These are phyloP conservation scores for Aethina tumida DNA, from an alignment of 1,140 invertebrate species.

Conservation along the genomic window DNA sequence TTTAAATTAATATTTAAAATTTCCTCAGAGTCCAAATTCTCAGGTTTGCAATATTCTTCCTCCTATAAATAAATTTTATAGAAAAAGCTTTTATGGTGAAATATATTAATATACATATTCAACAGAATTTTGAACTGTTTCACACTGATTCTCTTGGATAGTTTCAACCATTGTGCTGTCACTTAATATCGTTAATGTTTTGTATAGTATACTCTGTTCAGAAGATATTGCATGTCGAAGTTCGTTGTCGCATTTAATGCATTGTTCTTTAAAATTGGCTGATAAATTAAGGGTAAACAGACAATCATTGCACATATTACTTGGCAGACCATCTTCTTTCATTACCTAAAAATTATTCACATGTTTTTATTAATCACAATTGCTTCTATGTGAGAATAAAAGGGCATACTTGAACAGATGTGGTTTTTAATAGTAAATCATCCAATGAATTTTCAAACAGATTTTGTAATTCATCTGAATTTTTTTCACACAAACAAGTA, in stretches of 20 bases:
- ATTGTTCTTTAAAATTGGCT: constrained; percentile 23
- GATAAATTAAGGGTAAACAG: constrained; percentile 19
- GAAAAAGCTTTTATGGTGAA: too few species aligned
- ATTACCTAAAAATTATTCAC: constrained; percentile 15
- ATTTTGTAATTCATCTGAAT: constrained; percentile 17
- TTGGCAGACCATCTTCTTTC: constrained; percentile 22
- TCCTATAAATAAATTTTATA: too few species aligned
- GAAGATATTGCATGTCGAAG: constrained; percentile 14
- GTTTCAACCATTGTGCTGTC: too few species aligned
- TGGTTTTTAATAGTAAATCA: constrained; percentile 16
- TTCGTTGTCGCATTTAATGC: constrained; percentile 20
- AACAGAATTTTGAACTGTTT: too few species aligned
- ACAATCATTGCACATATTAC: constrained; percentile 23
- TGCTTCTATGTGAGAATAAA: constrained; percentile 7
- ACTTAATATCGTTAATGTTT: constrained; percentile 14
- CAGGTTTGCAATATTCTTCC: too few species aligned
- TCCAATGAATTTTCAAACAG: constrained; percentile 24
- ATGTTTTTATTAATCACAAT: constrained; percentile 1
- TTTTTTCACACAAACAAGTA: constrained; percentile 26
- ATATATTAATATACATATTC: too few species aligned
- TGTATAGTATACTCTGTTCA: constrained; percentile 9
- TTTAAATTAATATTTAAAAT: too few species aligned
- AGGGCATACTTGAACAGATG: constrained; percentile 23
- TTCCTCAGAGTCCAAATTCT: too few species aligned
- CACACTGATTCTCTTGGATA: too few species aligned